Base-by-base conservation (phyloP, 2,888 invertebrate genomes). In the Gandaritis pyraliata region DNA sequence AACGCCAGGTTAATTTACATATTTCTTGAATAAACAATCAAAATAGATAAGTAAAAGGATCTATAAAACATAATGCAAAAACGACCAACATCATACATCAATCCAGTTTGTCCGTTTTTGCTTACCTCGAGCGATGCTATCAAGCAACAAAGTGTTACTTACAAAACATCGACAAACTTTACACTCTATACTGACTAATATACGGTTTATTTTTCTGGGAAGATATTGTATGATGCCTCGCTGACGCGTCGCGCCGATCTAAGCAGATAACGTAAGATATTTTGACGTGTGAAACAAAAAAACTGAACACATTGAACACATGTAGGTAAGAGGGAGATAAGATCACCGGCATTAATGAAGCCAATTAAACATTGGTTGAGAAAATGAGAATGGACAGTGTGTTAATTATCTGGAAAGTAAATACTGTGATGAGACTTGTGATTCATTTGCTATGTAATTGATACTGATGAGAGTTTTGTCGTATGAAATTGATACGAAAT, bases 201-300 rank as follows among this genome's bases (percentile, higher is more conserved):
- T 64, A 68, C 29, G 54, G 66, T 60, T 51, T 13, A 61, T 18
- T 61, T 58, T 69, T 36, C 41, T 41, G 72, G 75, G 13, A 2
- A 16, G 49, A 50, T 61, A 16, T 33, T 18, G 33, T 23, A 43
- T 52, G 61, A 63, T 59, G 64, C 61, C 62, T 60, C 64, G 68
- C 75, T 76, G 82, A 81, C 81, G 72, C 79, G 80, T 82, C 81
- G 80, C 81, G 70, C 76, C 66, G 85, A 86, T 86, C 76, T 65
- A 69, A 64, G 47, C 58, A 75, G 86, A 88, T 87, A 86, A 76
- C 65, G 73, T 80, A 75, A 82, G 77, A 81, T 81, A 81, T 83
- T 87, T 82, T 85, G 85, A 86, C 84, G 82, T 81, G 83, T 81
- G 78, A 80, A 80, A 66, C 75, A 73, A 71, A 77, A 75, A 83